Base-by-base conservation (phyloP, 2,113 vertebrate species). In the Anarrhichthys ocellatus region DNA sequence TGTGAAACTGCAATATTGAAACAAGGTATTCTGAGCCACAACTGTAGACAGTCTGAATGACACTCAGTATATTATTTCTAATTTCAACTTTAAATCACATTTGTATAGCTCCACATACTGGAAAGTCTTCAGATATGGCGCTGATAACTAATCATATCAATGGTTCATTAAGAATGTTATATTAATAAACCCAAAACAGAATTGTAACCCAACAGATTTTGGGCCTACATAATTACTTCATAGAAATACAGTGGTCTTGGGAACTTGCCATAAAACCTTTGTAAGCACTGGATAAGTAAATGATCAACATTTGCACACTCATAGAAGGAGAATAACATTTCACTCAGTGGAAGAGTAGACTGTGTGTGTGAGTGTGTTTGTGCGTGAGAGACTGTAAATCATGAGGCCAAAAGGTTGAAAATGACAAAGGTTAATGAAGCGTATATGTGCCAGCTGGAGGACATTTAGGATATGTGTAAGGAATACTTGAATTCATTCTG, bases 381-480 rank as follows among this genome's bases (percentile, higher is more conserved):
- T 70, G 66, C 3, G 54, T 8, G 63, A 1, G 54, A 0, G 69
- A 48, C 34, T 64, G 58, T 83, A 82, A 91, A 90, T 91, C 86
- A 83, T 50, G 73, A 88, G 87, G 89, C 84, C 87, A 90, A 88
- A 80, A 87, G 87, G 92, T 91, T 89, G 79, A 88, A 90, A 84
- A 88, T 87, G 92, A 91, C 92, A 94, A 94, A 94, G 93, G 89
- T 94, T 94, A 94, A 93, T 93, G 88, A 94, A 91, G 91, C 78
- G 40, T 82, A 73, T 87, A 70, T 86, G 78, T 78, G 84, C 69
- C 36, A 24, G 56, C 90, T 85, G 79, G 68, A 78, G 71, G 73
- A 84, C 85, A 72, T 84, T 77, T 78, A 84, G 76, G 61, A 82
- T 82, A 82, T 88, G 89, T 82, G 83, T 50, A 64, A 84, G 76